These are phyloP conservation scores for Dallia pectoralis DNA, from an alignment of 2,797 vertebrate species.

Conservation along the genomic window DNA sequence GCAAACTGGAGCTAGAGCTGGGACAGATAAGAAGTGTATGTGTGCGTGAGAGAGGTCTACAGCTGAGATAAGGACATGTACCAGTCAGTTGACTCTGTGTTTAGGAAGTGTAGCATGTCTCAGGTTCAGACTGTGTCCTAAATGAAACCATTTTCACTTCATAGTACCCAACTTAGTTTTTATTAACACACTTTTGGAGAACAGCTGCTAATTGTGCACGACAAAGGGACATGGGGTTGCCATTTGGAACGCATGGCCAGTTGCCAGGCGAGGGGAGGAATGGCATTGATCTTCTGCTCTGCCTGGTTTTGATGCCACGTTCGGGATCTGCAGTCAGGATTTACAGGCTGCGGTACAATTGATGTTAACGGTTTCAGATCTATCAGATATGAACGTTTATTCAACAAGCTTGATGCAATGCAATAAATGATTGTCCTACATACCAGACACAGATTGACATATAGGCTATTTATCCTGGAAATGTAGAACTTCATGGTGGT, in stretches of 20 bases:
- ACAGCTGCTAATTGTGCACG: too few relatives aligned
- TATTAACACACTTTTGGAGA: too few relatives aligned
- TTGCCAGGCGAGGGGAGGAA: neutral
- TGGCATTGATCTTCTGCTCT: neutral
- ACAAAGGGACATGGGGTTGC: neutral
- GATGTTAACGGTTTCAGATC: neutral
- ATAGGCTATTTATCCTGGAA: too few relatives aligned
- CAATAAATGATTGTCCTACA: too few relatives aligned
- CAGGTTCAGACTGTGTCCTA: neutral
- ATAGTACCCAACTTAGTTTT: neutral
- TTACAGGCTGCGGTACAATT: neutral
- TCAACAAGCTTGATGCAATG: too few relatives aligned
- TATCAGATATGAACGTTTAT: neutral
- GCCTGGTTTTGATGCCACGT: neutral
- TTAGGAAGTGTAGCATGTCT: neutral
- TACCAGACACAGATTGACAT: too few relatives aligned
- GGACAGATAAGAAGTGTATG: neutral
- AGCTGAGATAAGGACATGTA: neutral
- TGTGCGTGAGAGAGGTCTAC: neutral
- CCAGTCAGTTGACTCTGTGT: neutral
- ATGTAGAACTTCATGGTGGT: too few relatives aligned
- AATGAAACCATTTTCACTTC: neutral
- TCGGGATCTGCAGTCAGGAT: neutral
- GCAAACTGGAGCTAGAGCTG: neutral
- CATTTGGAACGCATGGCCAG: neutral